phyloP scores from a whole-genome alignment of 1,140 invertebrate genomes.

The Pectinophora gossypiella region DNA sequence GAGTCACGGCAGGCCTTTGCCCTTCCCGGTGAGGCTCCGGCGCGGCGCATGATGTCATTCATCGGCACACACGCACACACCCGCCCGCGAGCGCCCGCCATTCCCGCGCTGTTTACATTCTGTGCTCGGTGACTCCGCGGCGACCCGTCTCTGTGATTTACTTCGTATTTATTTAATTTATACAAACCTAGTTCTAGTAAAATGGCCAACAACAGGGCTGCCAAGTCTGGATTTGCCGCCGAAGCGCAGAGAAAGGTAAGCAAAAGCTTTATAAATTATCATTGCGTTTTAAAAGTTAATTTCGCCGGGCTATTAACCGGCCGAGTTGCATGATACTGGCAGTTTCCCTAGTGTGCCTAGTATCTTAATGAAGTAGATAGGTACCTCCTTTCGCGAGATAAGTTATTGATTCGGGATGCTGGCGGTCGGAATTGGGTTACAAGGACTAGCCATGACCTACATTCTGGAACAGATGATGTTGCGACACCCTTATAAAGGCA shows the following conservation, averaged over 20 bases:
- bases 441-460: slow-evolving; percentile 66
- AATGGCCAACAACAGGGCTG: slow-evolving; percentile 92
- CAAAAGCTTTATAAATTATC: slow-evolving; percentile 23
- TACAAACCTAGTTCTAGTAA: slow-evolving; percentile 37
- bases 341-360: too few relatives aligned
- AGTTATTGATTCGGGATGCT: slow-evolving; percentile 63
- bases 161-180: slow-evolving; percentile 56
- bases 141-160: slow-evolving; percentile 60
- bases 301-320: slow-evolving; percentile 14
- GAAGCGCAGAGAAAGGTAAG: slow-evolving; percentile 94
- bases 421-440: slow-evolving; percentile 48
- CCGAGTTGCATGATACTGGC: not conserved
- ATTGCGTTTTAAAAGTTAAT: slow-evolving; percentile 12
- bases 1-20: not conserved
- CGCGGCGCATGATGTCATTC: slow-evolving; percentile 18
- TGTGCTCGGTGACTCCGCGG: slow-evolving; percentile 49
- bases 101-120: slow-evolving; percentile 37
- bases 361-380: too few relatives aligned
- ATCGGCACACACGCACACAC: slow-evolving; percentile 10
- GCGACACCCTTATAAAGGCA: slow-evolving; percentile 6
- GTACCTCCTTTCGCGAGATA: too few relatives aligned
- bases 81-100: not conserved
- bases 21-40: not conserved
- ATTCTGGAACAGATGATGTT: slow-evolving; percentile 29
- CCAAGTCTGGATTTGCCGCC: slow-evolving; percentile 95